Base-by-base conservation (phyloP, 2,113 vertebrate species). In the Scortum barcoo region DNA sequence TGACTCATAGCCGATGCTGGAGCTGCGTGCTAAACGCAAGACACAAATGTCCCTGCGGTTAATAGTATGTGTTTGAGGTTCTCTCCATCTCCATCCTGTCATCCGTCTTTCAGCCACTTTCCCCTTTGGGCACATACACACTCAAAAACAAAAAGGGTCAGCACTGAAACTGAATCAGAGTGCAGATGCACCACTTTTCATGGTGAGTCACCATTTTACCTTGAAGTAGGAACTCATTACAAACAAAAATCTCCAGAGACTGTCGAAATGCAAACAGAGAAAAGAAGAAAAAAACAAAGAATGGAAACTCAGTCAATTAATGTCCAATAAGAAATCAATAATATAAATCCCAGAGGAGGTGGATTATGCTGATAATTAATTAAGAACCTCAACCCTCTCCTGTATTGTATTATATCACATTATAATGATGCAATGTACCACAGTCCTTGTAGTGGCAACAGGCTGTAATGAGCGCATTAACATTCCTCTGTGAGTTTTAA, bases 1-100 rank as follows among this genome's bases (percentile, higher is more conserved):
- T 88, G 84, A 91, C 68, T 91, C 89, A 87, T 68, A 50, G 58
- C 57, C 61, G 28, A 57, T 8, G 53, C n/a, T n/a, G 30, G 38
- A 74, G 62, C 78, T 81, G 58, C 78, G 53, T 66, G 22, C 54
- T 58, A 73, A 80, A 80, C 44, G 62, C 53, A 54, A 56, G 48
- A 40, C 19, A 60, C 12, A 67, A 56, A 51, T 62, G 46, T 79
- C 44, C 40, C 14, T 65, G 56, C 58, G 61, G 54, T 61, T 57
- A 44, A 79, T n/a, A 78, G 46, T 60, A 28, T 40, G 40, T 69
- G 62, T 78, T 68, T 73, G 16, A 74, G 40, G 30, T 71, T 73
- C 51, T 50, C 63, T 84, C 58, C 53, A 24, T 68, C 53, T 58
- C 16, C 30, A 53, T 65, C 33, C 70, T 86, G 73, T 72, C 60